Conservation (phyloP, 30 jellyfish, hydroid and myxozoan genomes). For the Turritopsis dohrnii region DNA sequence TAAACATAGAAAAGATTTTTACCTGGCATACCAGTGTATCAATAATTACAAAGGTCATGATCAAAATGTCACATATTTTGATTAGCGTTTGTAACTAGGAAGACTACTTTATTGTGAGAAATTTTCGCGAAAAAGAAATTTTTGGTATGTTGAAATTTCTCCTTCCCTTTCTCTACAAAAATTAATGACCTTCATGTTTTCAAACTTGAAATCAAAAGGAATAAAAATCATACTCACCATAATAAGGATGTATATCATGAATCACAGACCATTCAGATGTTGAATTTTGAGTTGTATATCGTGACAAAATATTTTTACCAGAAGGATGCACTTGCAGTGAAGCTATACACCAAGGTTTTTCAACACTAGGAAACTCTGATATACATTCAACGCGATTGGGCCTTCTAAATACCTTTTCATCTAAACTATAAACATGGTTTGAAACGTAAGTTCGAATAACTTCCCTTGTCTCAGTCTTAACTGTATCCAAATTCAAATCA, state of each 20-base stretch:
- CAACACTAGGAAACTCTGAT: slow-evolving; percentile 47
- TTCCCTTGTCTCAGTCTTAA: slow-evolving; percentile 23
- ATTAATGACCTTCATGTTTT: neutral
- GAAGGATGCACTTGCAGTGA: slow-evolving; percentile 81
- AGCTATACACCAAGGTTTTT: slow-evolving; percentile 67
- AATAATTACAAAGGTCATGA: too few relatives aligned
- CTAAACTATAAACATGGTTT: neutral
- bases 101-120: too few relatives aligned
- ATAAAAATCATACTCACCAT: slow-evolving; percentile 9
- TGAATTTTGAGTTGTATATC: slow-evolving; percentile 48
- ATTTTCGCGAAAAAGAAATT: neutral
- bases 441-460: neutral
- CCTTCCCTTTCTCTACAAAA: neutral
- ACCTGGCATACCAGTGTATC: too few relatives aligned
- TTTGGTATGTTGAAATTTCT: neutral
- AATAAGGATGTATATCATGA: slow-evolving; percentile 19
- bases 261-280: slow-evolving; percentile 56
- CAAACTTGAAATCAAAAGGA: neutral
- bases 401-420: neutral
- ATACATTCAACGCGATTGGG: slow-evolving; percentile 49
- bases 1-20: too few relatives aligned
- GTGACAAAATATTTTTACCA: slow-evolving; percentile 63
- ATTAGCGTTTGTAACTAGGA: too few relatives aligned
- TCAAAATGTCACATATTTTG: too few relatives aligned
- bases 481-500: slow-evolving; percentile 39